These are phyloP conservation scores for Torymus texanus DNA, from an alignment of 2,888 invertebrate genomes.

Conservation along the genomic window DNA sequence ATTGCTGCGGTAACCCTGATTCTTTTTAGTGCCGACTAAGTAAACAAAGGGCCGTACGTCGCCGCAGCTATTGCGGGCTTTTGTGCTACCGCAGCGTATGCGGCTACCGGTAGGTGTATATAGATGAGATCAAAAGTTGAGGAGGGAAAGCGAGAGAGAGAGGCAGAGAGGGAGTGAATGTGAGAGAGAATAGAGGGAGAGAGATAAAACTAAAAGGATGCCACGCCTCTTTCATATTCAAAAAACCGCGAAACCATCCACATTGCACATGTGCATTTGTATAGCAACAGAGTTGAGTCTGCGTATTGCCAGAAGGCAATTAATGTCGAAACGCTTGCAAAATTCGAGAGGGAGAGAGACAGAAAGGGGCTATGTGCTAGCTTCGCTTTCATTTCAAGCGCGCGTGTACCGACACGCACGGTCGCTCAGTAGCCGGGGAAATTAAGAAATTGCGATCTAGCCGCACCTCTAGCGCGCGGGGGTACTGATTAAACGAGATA, in stretches of 20 bases:
- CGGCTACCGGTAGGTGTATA: too few relatives aligned
- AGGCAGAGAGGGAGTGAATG: background rate
- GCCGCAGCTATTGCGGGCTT: constrained; percentile 12
- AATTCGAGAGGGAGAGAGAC: constrained; percentile 9
- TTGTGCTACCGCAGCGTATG: background rate
- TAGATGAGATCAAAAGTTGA: background rate
- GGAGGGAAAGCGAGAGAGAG: constrained; percentile 4
- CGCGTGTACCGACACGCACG: background rate
- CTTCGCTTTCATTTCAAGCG: background rate
- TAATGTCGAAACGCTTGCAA: background rate
- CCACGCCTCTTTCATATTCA: constrained; percentile 13
- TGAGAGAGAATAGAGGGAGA: background rate
- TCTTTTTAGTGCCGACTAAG: constrained; percentile 31
- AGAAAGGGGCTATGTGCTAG: background rate
- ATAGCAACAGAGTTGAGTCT: background rate
- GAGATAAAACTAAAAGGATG: constrained; percentile 1
- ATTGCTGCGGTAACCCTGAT: constrained; percentile 11
- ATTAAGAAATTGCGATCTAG: constrained; percentile 1
- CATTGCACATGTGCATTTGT: background rate
- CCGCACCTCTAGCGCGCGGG: background rate
- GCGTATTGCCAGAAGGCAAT: constrained; percentile 10
- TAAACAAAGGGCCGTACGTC: constrained; percentile 31
- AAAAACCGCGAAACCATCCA: background rate
- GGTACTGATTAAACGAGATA: background rate
- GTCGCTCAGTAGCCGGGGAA: background rate